phyloP scores from a whole-genome alignment of 2,113 vertebrate species.

The Eonycteris spelaea region DNA sequence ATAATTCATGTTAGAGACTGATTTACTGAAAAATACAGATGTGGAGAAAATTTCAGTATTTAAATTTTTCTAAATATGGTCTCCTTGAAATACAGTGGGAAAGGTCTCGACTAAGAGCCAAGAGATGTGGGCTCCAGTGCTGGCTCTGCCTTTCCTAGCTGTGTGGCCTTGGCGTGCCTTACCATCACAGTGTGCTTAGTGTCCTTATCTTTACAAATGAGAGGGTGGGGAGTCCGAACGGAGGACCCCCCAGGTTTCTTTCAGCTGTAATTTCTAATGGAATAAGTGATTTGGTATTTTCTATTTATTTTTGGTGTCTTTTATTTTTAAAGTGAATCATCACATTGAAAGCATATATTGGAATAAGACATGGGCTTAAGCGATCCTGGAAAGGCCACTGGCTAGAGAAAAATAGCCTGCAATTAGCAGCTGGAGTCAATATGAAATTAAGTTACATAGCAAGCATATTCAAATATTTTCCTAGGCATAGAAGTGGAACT shows the following conservation, averaged over 20 bases:
- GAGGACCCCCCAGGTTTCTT: neutral
- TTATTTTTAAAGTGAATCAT: neutral
- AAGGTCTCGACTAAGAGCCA: neutral
- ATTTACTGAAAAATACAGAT: neutral
- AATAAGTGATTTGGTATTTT: neutral
- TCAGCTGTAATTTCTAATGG: neutral
- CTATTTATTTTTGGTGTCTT: neutral
- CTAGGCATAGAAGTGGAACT: neutral
- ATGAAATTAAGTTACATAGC: neutral
- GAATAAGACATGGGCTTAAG: neutral
- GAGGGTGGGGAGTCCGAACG: fast-evolving
- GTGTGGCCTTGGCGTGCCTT: neutral
- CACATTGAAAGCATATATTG: neutral
- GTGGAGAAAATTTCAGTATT: neutral
- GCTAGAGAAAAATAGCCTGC: neutral
- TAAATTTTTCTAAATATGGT: constrained; percentile 22
- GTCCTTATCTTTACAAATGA: neutral
- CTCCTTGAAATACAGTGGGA: neutral
- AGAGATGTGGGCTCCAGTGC: neutral
- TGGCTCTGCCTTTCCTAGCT: neutral
- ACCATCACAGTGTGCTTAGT: fast-evolving
- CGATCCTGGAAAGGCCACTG: neutral
- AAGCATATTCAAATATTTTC: neutral
- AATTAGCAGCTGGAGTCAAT: neutral
- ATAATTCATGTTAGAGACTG: neutral